Percentiles rank a stretch among this genome's conserved stretches.
These are phyloP conservation scores for Eupleurogrammus muticus DNA, from an alignment of 2,797 vertebrate species.

Conservation along the genomic window DNA sequence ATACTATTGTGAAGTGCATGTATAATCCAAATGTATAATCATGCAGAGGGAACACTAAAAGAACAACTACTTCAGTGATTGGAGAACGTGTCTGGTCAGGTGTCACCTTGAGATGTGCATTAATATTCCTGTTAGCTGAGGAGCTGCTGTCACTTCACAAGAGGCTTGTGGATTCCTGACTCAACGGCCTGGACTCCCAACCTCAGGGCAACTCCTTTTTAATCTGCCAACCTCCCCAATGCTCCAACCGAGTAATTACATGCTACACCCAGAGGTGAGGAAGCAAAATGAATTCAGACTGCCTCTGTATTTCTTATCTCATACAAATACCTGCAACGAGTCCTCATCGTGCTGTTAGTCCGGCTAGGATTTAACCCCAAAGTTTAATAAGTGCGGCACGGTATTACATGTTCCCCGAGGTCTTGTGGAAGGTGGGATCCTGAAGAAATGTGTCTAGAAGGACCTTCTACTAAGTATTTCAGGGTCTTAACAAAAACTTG, in stretches of 20 bases:
- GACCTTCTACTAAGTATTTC: constrained; percentile 10
- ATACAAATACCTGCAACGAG: constrained; percentile 57
- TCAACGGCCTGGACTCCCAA: constrained; percentile 28
- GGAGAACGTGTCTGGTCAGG: constrained; percentile 21
- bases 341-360: constrained; percentile 49
- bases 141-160: constrained; percentile 39
- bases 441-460: constrained; percentile 25
- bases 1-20: neutral
- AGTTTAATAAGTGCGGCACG: constrained; percentile 51
- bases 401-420: constrained; percentile 42
- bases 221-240: constrained; percentile 67
- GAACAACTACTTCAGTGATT: constrained; percentile 6
- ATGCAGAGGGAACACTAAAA: neutral
- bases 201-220: constrained; percentile 64
- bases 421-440: constrained; percentile 19
- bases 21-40: neutral
- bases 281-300: constrained; percentile 49
- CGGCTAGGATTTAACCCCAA: constrained; percentile 41
- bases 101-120: constrained; percentile 62
- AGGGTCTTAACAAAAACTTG: too few species aligned
- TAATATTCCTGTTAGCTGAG: constrained; percentile 53
- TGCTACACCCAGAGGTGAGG: constrained; percentile 68
- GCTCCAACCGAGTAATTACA: constrained; percentile 72
- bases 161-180: constrained; percentile 25
- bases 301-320: constrained; percentile 61